Evolutionary conservation across 2,888 invertebrate species (phyloP).

Genomic region (Acleris literana): DNA sequence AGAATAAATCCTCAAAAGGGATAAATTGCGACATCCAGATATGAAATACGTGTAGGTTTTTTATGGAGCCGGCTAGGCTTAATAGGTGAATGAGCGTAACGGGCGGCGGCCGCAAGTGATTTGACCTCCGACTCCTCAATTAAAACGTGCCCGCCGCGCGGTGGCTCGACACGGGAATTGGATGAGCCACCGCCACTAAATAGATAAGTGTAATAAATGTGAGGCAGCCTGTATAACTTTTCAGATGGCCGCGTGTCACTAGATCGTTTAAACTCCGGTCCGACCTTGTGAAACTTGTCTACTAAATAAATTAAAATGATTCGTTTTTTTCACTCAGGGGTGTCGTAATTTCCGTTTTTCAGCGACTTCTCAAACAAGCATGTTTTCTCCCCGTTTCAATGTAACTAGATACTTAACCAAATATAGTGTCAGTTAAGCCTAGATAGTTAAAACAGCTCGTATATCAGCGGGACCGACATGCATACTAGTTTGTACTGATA

Average conservation of each 20-base stretch:
- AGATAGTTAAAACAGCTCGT: conserved; percentile 20
- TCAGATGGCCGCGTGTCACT: conserved; percentile 25
- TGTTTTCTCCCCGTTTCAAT: conserved; percentile 14
- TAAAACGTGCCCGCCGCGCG: conserved; percentile 67
- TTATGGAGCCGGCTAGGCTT: conserved; percentile 26
- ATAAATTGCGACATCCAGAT: conserved; percentile 3
- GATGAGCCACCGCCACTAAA: conserved; percentile 33
- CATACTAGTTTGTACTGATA: conserved; percentile 25
- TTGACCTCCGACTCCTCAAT: conserved; percentile 81
- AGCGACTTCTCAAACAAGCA: conserved; percentile 8
- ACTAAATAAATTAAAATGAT: conserved; percentile 18
- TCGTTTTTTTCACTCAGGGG: not conserved
- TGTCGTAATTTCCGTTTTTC: conserved; percentile 17
- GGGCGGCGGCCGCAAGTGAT: conserved; percentile 72
- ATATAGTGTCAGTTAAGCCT: conserved; percentile 17
- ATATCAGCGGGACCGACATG: conserved; percentile 24
- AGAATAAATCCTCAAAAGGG: not conserved
- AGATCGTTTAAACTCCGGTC: conserved; percentile 7
- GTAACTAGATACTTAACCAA: conserved; percentile 26
- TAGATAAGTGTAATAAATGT: conserved; percentile 36
- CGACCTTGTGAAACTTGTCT: conserved; percentile 24
- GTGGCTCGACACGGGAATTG: conserved; percentile 49
- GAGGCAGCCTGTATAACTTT: conserved; percentile 36
- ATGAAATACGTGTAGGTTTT: conserved; percentile 10
- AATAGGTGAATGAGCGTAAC: conserved; percentile 30